These are phyloP conservation scores for Hololepta plana DNA, from an alignment of 2,888 invertebrate genomes.

Conservation along the genomic window DNA sequence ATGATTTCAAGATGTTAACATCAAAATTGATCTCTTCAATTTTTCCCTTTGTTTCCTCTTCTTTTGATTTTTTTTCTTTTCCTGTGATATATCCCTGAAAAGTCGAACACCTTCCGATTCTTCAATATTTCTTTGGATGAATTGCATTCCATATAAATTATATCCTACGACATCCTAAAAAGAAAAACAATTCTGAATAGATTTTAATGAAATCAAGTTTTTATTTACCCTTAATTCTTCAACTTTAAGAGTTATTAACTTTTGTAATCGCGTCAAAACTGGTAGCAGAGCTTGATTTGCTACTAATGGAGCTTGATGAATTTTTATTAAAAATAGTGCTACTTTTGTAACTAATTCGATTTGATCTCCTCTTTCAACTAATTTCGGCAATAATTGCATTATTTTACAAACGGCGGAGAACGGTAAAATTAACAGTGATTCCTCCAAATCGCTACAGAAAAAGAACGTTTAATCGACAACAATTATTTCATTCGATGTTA, in stretches of 20 bases:
- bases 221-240: slow-evolving; percentile 40
- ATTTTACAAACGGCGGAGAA: slow-evolving; percentile 66
- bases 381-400: slow-evolving; percentile 46
- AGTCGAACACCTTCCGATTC: slow-evolving; percentile 54
- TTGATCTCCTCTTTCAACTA: slow-evolving; percentile 50
- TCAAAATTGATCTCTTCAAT: slow-evolving; percentile 41
- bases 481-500: slow-evolving; percentile 7
- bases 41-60: slow-evolving; percentile 40
- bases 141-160: slow-evolving; percentile 66
- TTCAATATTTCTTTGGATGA: slow-evolving; percentile 59
- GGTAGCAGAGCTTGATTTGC: slow-evolving; percentile 50
- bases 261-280: slow-evolving; percentile 43
- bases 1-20: slow-evolving; percentile 13
- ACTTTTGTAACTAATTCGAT: slow-evolving; percentile 62
- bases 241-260: slow-evolving; percentile 33
- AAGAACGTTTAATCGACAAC: slow-evolving; percentile 6
- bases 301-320: slow-evolving; percentile 64
- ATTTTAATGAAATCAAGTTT: slow-evolving; percentile 16
- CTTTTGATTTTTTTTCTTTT: slow-evolving; percentile 43
- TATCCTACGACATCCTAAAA: slow-evolving; percentile 66
- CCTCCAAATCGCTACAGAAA: slow-evolving; percentile 68
- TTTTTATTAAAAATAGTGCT: slow-evolving; percentile 53
- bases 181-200: slow-evolving; percentile 8
- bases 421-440: slow-evolving; percentile 70
- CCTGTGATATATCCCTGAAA: slow-evolving; percentile 56